Base-by-base conservation (phyloP, 2,797 vertebrate genomes). In the Neosilurus mollespiculum region DNA sequence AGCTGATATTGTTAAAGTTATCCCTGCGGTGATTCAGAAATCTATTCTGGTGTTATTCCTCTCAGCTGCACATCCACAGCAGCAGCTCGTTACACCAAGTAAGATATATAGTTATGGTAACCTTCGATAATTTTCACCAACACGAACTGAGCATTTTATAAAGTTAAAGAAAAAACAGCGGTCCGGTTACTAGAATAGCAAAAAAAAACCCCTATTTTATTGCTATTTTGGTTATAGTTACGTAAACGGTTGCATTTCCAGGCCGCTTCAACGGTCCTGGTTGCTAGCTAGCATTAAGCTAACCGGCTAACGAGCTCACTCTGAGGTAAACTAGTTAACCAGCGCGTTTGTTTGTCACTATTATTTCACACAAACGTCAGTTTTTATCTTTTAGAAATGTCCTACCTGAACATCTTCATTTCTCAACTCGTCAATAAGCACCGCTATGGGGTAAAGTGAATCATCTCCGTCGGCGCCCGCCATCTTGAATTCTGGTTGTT, bases 391-490 rank as follows among this genome's bases (percentile, higher is more conserved):
- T 15, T 75, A 59, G 24, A 26, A 5, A n/a, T 16, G 8, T 0
- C 62, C 58, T 85, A 92, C 91, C 90, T 92, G 91, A 30, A 92
- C 91, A 54, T 92, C 91, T 85, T 92, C 91, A 70, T 92, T 92
- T 72, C 91, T 87, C 65, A 92, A 82, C 86, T 92, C 91, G 49
- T 92, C 91, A 10, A 92, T 92, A 9, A 92, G 85, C 0, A 92
- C 91, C 7, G 91, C 91, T 67, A 92, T 92, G 2, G 91, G 91
- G 86, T 92, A 92, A 64, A 92, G 87, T 51, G 91, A 92, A 65
- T 92, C 91, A 54, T 92, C 91, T 1, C 91, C 89, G 37, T 92
- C 91, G 11, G 91, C 89, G 83, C 89, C 91, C 73, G 91, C 91
- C 91, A 92, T 92, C 83, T 88, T 90, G 83, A 49, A 75, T 85